Conservation (phyloP, 2,888 invertebrate species). For the Heliconius hortense region DNA sequence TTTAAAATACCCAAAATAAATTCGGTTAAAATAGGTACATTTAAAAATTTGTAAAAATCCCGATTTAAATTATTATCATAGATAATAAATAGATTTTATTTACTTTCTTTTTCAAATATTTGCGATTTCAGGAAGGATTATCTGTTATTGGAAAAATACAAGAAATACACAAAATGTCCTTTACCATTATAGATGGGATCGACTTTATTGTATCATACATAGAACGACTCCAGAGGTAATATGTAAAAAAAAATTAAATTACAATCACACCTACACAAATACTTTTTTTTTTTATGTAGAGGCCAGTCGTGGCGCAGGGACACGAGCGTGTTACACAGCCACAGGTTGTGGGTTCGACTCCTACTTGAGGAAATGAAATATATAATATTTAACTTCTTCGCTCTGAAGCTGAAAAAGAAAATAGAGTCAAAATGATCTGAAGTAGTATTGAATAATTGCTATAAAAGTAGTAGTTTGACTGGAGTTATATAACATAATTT, state of each 20-base stretch:
- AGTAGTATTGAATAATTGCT: not conserved
- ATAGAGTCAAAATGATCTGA: not conserved
- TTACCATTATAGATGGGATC: constrained; percentile 61
- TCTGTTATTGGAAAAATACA: constrained; percentile 58
- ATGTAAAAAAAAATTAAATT: constrained; percentile 41
- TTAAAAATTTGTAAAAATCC: too few species aligned
- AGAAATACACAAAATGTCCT: constrained; percentile 62
- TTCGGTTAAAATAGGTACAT: not conserved
- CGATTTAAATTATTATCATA: too few species aligned
- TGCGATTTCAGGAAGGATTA: constrained; percentile 51
- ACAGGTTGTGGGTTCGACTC: too few species aligned
- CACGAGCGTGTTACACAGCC: too few species aligned
- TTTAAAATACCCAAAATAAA: not conserved
- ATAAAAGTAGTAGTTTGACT: not conserved
- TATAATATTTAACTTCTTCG: too few species aligned
- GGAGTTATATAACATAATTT: not conserved
- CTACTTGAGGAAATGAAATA: too few species aligned
- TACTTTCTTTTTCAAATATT: not conserved
- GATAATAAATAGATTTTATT: too few species aligned
- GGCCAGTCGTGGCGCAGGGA: too few species aligned
- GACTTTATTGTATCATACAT: constrained; percentile 62
- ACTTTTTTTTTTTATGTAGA: not conserved
- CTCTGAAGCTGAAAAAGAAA: too few species aligned
- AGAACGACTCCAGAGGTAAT: constrained; percentile 67
- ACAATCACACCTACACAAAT: not conserved